A percentile compares a stretch with the other conserved stretches of the same genome.
Evolutionary conservation across 2,888 invertebrate genomes (phyloP).

Genomic region (Drosophila vallismaia): DNA sequence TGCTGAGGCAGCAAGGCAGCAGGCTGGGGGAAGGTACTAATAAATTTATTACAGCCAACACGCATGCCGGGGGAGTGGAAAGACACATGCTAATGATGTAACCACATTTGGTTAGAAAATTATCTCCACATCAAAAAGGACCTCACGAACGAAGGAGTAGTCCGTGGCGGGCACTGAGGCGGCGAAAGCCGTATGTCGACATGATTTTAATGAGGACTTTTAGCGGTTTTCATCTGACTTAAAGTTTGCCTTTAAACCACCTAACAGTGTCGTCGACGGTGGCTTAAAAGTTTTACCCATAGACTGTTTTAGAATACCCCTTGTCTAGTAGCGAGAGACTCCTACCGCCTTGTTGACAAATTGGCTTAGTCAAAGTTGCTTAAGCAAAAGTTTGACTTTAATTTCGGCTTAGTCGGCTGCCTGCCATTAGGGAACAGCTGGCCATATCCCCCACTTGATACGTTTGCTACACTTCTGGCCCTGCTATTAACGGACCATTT

Average conservation of each 20-base stretch:
- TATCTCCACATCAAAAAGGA: conserved; percentile 69
- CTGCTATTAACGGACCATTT: conserved; percentile 60
- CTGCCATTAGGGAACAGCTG: conserved; percentile 48
- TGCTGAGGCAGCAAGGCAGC: conserved; percentile 37
- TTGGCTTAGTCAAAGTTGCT: conserved; percentile 51
- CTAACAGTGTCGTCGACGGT: conserved; percentile 3
- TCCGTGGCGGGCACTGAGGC: neutral
- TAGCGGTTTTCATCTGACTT: conserved; percentile 52
- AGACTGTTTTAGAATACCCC: neutral
- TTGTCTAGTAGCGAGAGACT: too few species aligned
- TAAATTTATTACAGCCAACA: conserved; percentile 70
- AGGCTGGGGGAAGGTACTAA: conserved; percentile 54
- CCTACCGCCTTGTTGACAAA: conserved; percentile 54
- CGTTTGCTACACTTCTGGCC: neutral
- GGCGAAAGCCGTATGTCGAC: conserved; percentile 10
- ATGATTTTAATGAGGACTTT: conserved; percentile 76
- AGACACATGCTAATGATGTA: conserved; percentile 74
- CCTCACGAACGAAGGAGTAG: conserved; percentile 2
- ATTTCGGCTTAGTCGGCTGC: conserved; percentile 38
- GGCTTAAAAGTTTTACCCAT: conserved; percentile 37
- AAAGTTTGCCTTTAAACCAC: conserved; percentile 42
- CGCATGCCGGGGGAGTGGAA: conserved; percentile 25
- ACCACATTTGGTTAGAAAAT: conserved; percentile 79
- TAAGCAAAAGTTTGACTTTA: conserved; percentile 46
- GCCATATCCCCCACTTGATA: conserved; percentile 12